Evolutionary conservation across 2,113 vertebrate species (phyloP).

Genomic region (Micronycteris hirsuta): DNA sequence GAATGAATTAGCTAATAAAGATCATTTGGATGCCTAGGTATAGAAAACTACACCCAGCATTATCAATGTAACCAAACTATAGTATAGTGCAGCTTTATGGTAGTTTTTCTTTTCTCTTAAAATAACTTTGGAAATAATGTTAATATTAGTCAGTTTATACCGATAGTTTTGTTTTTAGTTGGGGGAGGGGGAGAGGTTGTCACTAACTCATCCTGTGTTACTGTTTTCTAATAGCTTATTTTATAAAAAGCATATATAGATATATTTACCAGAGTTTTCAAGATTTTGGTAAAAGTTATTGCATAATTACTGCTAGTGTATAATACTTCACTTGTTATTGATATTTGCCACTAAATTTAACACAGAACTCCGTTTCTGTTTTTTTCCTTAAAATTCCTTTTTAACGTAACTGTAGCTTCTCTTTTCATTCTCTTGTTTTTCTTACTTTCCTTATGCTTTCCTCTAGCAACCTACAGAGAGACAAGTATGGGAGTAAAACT

Average conservation of each 20-base stretch:
- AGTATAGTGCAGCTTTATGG: constrained; percentile 90
- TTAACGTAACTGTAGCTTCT: constrained; percentile 86
- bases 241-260: constrained; percentile 51
- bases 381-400: constrained; percentile 78
- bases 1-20: constrained; percentile 75
- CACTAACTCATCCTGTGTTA: constrained; percentile 73
- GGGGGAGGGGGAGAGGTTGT: constrained; percentile 65
- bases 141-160: constrained; percentile 75
- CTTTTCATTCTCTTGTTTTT: constrained; percentile 90
- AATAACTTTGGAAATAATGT: constrained; percentile 53
- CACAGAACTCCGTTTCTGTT: constrained; percentile 75
- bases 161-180: neutral
- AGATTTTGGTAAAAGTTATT: constrained; percentile 64
- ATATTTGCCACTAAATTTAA: constrained; percentile 70
- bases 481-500: constrained; percentile 99
- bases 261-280: constrained; percentile 65
- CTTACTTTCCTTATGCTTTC: constrained; percentile 95
- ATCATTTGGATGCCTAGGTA: constrained; percentile 75
- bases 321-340: constrained; percentile 56
- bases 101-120: constrained; percentile 69
- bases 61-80: constrained; percentile 77
- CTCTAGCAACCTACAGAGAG: constrained; percentile 99
- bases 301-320: constrained; percentile 65
- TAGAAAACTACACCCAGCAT: constrained; percentile 71
- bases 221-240: constrained; percentile 68